These are phyloP conservation scores for Pseudomyrmex flavicornis DNA, from an alignment of 1,140 invertebrate species.

Conservation along the genomic window DNA sequence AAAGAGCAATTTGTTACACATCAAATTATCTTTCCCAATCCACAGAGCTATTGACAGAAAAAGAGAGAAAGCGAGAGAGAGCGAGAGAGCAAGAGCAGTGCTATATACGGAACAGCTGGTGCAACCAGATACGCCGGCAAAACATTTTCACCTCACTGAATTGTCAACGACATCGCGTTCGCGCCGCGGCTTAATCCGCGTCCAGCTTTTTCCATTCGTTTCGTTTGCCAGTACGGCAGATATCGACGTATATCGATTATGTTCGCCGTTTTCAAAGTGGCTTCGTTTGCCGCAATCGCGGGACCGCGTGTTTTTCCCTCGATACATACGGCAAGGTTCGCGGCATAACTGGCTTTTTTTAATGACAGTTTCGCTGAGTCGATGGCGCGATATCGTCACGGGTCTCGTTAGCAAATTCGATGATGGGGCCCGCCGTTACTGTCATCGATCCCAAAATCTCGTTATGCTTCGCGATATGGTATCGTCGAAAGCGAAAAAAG, in stretches of 20 bases:
- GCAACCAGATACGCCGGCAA: slow-evolving; percentile 64
- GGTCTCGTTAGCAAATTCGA: slow-evolving; percentile 64
- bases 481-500: slow-evolving; percentile 28
- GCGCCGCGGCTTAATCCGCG: slow-evolving; percentile 56
- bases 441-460: slow-evolving; percentile 66
- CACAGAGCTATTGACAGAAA: background rate
- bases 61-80: too few relatives aligned
- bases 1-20: slow-evolving; percentile 57
- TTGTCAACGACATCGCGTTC: slow-evolving; percentile 55
- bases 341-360: slow-evolving; percentile 62
- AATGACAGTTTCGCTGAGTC: slow-evolving; percentile 56
- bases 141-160: slow-evolving; percentile 65
- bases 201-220: slow-evolving; percentile 60
- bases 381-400: slow-evolving; percentile 40
- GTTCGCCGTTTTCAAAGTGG: slow-evolving; percentile 52
- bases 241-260: slow-evolving; percentile 67
- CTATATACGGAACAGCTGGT: slow-evolving; percentile 35
- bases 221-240: slow-evolving; percentile 47
- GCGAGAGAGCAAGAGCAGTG: background rate
- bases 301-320: slow-evolving; percentile 50
- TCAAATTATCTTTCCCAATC: slow-evolving; percentile 50
- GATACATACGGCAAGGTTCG: background rate
- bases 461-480: slow-evolving; percentile 48
- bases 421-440: slow-evolving; percentile 39
- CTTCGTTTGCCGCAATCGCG: slow-evolving; percentile 61